A percentile compares a stretch with the other conserved stretches of the same genome.
phyloP scores from a whole-genome alignment of 2,888 invertebrate genomes.

The Oligia strigilis region DNA sequence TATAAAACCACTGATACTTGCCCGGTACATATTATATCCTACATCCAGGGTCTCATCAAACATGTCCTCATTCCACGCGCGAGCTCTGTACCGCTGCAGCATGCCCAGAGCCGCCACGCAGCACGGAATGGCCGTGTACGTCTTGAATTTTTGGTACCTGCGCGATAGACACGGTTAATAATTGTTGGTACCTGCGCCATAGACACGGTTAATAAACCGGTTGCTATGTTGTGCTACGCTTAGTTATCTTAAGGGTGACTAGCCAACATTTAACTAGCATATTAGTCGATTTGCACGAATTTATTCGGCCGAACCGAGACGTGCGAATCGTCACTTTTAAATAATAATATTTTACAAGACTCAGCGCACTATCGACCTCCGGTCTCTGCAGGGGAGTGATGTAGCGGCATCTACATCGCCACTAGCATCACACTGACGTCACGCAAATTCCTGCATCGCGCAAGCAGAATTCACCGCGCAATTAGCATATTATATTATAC shows the following conservation, averaged over 20 bases:
- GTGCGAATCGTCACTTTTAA: too few species aligned
- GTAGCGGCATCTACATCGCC: too few species aligned
- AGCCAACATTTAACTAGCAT: too few species aligned
- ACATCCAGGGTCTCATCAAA: slow-evolving; percentile 85
- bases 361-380: too few species aligned
- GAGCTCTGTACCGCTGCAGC: slow-evolving; percentile 77
- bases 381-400: too few species aligned
- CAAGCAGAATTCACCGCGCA: too few species aligned
- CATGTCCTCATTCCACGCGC: slow-evolving; percentile 86
- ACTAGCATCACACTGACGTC: too few species aligned
- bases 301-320: too few species aligned
- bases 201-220: background rate
- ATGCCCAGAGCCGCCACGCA: slow-evolving; percentile 83
- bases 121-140: slow-evolving; percentile 81
- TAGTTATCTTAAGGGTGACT: background rate
- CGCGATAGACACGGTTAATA: slow-evolving; percentile 39
- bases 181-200: slow-evolving; percentile 80
- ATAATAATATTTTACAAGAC: too few species aligned
- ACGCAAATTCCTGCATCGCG: too few species aligned
- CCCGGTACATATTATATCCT: slow-evolving; percentile 84
- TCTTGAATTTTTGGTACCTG: slow-evolving; percentile 85
- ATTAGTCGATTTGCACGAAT: too few species aligned
- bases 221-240: background rate
- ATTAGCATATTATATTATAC: too few species aligned
- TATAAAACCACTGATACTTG: slow-evolving; percentile 55